Evolutionary conservation across 2,888 invertebrate species (phyloP).

Genomic region (Eristalinus sepulchralis): DNA sequence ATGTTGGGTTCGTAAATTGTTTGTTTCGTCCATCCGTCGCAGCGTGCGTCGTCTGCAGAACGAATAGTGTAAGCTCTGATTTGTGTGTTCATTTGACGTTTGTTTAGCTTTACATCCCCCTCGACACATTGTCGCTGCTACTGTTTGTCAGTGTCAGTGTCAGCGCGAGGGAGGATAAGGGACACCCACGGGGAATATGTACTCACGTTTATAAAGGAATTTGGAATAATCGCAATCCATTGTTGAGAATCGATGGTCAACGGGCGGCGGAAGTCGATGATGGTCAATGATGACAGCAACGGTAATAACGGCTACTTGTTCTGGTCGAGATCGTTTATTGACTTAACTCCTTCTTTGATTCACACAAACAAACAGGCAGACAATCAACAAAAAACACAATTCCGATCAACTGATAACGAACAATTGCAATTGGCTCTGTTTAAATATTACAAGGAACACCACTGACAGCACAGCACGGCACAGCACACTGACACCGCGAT

Average conservation of each 20-base stretch:
- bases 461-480: conserved; percentile 10
- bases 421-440: conserved; percentile 50
- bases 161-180: neutral
- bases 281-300: neutral
- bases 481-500: conserved; percentile 1
- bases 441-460: conserved; percentile 30
- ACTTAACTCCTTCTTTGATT: neutral
- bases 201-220: conserved; percentile 70
- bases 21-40: conserved; percentile 10
- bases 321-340: neutral
- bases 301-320: neutral
- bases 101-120: neutral
- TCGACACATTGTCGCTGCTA: conserved; percentile 16
- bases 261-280: neutral
- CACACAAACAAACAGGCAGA: neutral
- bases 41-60: neutral
- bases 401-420: conserved; percentile 52
- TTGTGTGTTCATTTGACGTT: conserved; percentile 6
- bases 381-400: conserved; percentile 22
- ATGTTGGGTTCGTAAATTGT: conserved; percentile 47
- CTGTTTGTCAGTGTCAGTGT: conserved; percentile 30
- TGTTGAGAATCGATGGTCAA: conserved; percentile 8
- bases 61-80: conserved; percentile 17
- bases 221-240: conserved; percentile 71
- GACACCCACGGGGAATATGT: neutral